phyloP scores from a whole-genome alignment of 2,888 invertebrate species.

The Blastobasis adustella region DNA sequence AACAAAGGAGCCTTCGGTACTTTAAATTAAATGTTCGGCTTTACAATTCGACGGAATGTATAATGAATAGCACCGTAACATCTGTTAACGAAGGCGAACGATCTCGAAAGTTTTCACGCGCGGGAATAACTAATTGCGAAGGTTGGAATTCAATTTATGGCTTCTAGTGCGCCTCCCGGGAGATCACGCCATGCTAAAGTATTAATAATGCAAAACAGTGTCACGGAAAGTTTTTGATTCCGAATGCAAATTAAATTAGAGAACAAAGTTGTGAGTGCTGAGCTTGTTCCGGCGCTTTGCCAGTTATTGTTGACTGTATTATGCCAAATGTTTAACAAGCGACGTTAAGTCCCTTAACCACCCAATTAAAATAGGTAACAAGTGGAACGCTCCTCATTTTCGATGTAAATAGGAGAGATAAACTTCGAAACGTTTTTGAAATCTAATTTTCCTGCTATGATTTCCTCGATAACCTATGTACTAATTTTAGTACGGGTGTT shows the following conservation, averaged over 20 bases:
- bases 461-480: too few relatives aligned
- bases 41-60: slow-evolving; percentile 74
- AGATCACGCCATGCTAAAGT: slow-evolving; percentile 69
- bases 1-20: slow-evolving; percentile 68
- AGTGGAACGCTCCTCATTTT: background rate
- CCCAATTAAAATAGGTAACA: slow-evolving; percentile 9
- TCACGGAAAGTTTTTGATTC: slow-evolving; percentile 74
- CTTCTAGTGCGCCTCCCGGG: slow-evolving; percentile 69
- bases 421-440: too few relatives aligned
- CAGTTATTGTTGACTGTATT: slow-evolving; percentile 46
- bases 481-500: slow-evolving; percentile 13
- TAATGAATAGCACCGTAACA: slow-evolving; percentile 75
- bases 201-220: slow-evolving; percentile 76
- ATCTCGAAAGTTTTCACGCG: slow-evolving; percentile 75
- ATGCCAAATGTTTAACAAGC: slow-evolving; percentile 47
- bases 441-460: too few relatives aligned
- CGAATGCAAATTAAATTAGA: slow-evolving; percentile 71
- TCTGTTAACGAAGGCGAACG: slow-evolving; percentile 75
- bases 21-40: slow-evolving; percentile 74
- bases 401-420: too few relatives aligned
- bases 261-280: slow-evolving; percentile 64
- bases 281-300: slow-evolving; percentile 50
- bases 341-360: slow-evolving; percentile 21
- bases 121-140: slow-evolving; percentile 75
- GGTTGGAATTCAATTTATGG: slow-evolving; percentile 74